Evolutionary conservation across 35 echinoderm and acorn worm genomes (phyloP), one percentile per base, ranked within the genome.

Genomic region (Hemicentrotus pulcherrimus): DNA sequence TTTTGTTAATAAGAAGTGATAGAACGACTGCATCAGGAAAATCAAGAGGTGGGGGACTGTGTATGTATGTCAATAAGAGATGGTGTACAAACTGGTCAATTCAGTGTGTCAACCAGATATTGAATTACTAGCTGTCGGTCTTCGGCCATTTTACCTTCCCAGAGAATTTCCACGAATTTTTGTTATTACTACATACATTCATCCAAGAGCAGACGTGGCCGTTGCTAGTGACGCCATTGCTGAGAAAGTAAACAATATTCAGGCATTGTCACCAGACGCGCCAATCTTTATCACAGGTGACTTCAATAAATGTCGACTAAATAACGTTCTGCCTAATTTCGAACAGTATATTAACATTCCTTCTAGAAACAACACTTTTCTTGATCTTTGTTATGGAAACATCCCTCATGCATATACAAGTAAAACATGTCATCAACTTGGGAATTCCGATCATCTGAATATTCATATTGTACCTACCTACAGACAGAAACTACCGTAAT

Each of bases 351-450:
- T 94, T 33, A 94, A 48, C 4, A 92, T 45, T 86, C 32, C 30
- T 35, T 71, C 95, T 2, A 91, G 95, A 33, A 31, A 59, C 86
- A 59, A 65, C 6, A 41, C 33, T 30, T 86, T 61, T 10, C 32
- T 94, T 48, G 95, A 96, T 85, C 32, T 96, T 31, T 96, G 95
- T 91, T 96, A 96, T 94, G 91, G 95, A 48, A 94, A 96, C 91
- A 96, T 96, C 46, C 48, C 50, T 19, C 18, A 94, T 30, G 95
- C 92, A 70, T 96, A 85, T 45, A 48, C 14, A 5, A 86, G 32
- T 65, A 94, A 94, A 71, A 16, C n/a, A 46, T 70, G 89, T 71
- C 91, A 32, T 32, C 90, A 60, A 12, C 90, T 94, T 12, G 52
- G 95, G 16, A 94, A 31, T 32, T 96, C 95, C 9, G 95, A 96